A percentile compares a stretch with the other conserved stretches of the same genome.
phyloP scores from a whole-genome alignment of 2,113 vertebrate genomes.

The Mus pahari region DNA sequence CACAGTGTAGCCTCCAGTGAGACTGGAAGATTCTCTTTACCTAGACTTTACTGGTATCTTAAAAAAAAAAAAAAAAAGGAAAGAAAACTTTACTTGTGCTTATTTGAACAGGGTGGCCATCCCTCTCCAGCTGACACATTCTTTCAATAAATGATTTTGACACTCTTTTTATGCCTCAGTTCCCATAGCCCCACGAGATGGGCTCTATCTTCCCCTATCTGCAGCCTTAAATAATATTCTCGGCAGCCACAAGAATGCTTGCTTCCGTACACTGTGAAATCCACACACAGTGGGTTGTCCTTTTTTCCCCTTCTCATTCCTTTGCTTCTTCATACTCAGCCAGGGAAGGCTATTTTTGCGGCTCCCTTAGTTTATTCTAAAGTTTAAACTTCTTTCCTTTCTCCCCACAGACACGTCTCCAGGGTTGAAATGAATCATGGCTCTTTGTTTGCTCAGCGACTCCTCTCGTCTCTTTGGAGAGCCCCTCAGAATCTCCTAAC shows the following conservation, averaged over 20 bases:
- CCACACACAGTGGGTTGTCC: neutral
- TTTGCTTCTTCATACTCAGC: neutral
- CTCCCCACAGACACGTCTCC: neutral
- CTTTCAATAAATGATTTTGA: neutral
- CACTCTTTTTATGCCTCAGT: neutral
- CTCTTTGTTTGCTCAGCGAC: neutral
- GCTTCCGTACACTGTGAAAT: neutral
- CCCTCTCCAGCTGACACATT: neutral
- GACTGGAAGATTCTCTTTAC: neutral
- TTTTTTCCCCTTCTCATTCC: neutral
- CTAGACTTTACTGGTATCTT: neutral
- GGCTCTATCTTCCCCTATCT: neutral
- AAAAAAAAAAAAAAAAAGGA: neutral
- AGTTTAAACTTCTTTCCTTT: constrained; percentile 4
- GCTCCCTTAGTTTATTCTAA: constrained; percentile 34
- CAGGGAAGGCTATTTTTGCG: neutral
- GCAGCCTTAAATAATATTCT: neutral
- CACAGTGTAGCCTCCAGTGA: neutral
- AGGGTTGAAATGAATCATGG: constrained; percentile 9
- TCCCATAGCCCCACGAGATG: neutral
- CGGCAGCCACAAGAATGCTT: neutral
- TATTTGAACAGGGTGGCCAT: neutral
- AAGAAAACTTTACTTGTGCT: neutral
- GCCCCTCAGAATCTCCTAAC: neutral
- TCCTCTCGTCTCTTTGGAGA: constrained; percentile 9